Conservation (phyloP, 2,888 invertebrate species). For the Drosophila recens region DNA sequence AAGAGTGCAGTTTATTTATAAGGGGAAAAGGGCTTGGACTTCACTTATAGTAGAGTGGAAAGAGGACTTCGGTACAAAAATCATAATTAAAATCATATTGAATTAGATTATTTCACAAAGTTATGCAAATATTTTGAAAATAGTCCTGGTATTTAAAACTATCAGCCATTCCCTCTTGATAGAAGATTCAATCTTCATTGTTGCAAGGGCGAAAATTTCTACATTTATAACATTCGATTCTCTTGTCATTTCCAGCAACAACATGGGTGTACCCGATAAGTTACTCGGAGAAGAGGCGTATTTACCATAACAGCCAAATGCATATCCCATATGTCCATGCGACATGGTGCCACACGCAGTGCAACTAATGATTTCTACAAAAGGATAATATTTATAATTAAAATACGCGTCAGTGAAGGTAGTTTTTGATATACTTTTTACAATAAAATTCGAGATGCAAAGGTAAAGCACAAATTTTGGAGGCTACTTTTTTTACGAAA, state of each 20-base stretch:
- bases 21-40: not conserved
- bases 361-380: too few species aligned
- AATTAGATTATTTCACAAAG: not conserved
- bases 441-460: not conserved
- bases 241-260: not conserved
- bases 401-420: not conserved
- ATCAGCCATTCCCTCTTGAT: too few species aligned
- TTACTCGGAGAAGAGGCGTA: not conserved
- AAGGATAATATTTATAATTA: not conserved
- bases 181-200: too few species aligned
- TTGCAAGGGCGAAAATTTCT: not conserved
- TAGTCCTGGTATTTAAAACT: too few species aligned
- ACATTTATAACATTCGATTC: not conserved
- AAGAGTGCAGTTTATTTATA: not conserved
- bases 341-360: too few species aligned
- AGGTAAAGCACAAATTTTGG: not conserved
- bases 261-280: not conserved
- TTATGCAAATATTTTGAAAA: not conserved
- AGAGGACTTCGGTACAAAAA: not conserved
- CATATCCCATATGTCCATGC: too few species aligned
- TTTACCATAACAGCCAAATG: too few species aligned
- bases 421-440: not conserved
- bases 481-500: not conserved
- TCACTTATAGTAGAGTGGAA: not conserved
- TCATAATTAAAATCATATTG: not conserved